Evolutionary conservation across 2,888 invertebrate genomes (phyloP).

Genomic region (Rapana venosa): DNA sequence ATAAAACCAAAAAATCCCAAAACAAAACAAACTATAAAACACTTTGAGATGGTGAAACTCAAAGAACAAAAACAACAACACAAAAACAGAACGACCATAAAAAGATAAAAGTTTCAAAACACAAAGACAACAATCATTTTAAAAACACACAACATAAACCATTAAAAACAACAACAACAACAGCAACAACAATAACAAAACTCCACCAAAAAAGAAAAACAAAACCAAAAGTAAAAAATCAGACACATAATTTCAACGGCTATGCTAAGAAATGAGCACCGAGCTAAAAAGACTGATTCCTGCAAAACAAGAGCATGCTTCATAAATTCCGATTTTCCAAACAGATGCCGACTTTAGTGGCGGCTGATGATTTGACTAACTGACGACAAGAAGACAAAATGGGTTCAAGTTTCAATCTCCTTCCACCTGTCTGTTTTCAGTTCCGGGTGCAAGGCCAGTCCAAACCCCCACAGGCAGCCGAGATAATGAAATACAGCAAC

Average conservation of each 20-base stretch:
- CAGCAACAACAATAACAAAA: neutral
- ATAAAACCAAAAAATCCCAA: no score
- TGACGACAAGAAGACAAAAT: no score
- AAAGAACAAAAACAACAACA: neutral
- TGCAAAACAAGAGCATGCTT: no score
- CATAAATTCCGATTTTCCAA: no score
- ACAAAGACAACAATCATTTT: neutral
- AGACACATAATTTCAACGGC: neutral
- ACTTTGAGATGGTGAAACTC: no score
- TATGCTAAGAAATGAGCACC: no score
- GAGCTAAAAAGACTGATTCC: neutral
- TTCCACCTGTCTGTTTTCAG: neutral
- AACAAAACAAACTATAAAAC: no score
- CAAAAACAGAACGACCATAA: neutral
- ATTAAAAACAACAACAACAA: neutral
- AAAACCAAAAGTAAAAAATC: neutral
- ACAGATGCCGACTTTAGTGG: neutral
- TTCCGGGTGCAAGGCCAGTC: conserved; percentile 73
- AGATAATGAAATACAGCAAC: conserved; percentile 89
- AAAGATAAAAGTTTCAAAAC: neutral
- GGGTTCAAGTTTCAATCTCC: neutral
- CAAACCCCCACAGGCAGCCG: conserved; percentile 88
- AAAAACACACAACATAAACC: neutral
- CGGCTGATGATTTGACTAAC: neutral
- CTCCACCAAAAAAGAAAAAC: neutral